Evolutionary conservation across 2,797 vertebrate genomes (phyloP), one percentile per base, ranked within the genome.

Genomic region (Myotis myotis): DNA sequence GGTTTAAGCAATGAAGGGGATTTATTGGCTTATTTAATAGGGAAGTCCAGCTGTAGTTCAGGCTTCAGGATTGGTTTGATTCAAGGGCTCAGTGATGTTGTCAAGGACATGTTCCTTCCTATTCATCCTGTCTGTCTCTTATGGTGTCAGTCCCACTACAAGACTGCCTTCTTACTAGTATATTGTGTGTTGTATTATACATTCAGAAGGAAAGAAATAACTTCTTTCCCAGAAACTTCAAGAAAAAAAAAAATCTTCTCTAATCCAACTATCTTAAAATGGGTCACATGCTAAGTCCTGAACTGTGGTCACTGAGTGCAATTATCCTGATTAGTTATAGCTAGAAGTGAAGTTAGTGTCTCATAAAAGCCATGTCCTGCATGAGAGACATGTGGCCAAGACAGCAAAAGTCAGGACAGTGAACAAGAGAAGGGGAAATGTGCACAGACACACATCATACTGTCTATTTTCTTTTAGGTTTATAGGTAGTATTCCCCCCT

Each of bases 121-220:
- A 20, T 57, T n/a, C 51, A 53, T 87, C 12, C 41, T 80, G 25
- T 85, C 33, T 47, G 33, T 86, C 72, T 92, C 62, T 55, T 47
- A 11, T 20, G 25, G 30, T 66, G 28, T 68, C 22, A 71, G 17
- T 10, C 72, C 55, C 16, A 51, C 51, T 13, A 9, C n/a, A 3
- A 91, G n/a, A 6, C 66, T 85, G 68, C 38, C 8, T 91, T 91
- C 51, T 86, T 76, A 47, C 47, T 47, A 47, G 47, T 47, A 82
- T 19, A 55, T 20, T n/a, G 4, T 66, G 12, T 28, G 23, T 53
- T 86, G 28, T 33, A 47, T 71, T 57, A 91, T 30, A 87, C 22
- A 86, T 83, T 72, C 57, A 78, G 64, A 87, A 94, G 49, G 11
- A 95, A 85, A 95, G 13, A 80, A 51, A 62, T 8, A 81, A 81